Evolutionary conservation across 2,797 vertebrate species (phyloP).

Genomic region (Danionella dracula): DNA sequence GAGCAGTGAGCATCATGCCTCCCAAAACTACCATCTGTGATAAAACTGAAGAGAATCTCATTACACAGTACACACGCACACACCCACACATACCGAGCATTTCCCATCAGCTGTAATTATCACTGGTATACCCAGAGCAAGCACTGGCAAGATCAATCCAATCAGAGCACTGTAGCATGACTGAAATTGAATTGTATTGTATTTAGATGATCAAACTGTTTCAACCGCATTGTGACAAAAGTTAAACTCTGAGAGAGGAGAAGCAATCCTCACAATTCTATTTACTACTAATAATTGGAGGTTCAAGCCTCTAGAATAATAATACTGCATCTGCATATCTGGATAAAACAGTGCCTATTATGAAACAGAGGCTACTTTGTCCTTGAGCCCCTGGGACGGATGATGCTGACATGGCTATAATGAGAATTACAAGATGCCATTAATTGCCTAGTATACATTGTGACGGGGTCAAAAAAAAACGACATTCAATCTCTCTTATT

Average conservation of each 20-base stretch:
- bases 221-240: conserved; percentile 2
- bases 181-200: conserved; percentile 19
- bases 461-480: conserved; percentile 29
- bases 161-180: conserved; percentile 18
- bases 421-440: conserved; percentile 43
- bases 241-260: background rate
- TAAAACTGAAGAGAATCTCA: conserved; percentile 25
- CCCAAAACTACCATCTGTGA: conserved; percentile 17
- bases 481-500: conserved; percentile 27
- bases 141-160: conserved; percentile 21
- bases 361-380: conserved; percentile 32
- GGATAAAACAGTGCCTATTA: conserved; percentile 6
- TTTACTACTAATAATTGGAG: too few relatives aligned
- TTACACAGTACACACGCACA: background rate
- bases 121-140: conserved; percentile 19
- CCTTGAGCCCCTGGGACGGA: conserved; percentile 34
- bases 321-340: background rate
- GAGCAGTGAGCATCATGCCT: background rate
- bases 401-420: conserved; percentile 45
- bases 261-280: conserved; percentile 18
- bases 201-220: conserved; percentile 15
- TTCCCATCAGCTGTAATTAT: conserved; percentile 29
- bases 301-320: background rate
- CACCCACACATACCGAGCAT: background rate
- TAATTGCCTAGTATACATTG: conserved; percentile 33